Evolutionary conservation across 2,888 invertebrate species (phyloP), one percentile per base, ranked within the genome.

Genomic region (Bellardia bayeri): DNA sequence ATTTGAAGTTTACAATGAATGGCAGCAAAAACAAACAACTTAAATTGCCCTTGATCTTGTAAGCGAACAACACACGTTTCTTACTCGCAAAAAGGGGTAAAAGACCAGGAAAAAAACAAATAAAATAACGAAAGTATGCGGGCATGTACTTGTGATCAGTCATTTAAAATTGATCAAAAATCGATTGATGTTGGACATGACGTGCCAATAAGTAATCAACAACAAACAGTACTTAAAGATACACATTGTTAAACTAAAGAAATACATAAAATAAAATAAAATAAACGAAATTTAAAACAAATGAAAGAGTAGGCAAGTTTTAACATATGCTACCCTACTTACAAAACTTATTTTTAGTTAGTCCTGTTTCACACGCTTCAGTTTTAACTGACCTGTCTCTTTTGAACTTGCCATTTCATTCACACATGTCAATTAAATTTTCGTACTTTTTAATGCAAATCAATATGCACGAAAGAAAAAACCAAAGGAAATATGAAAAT

Each of bases 121-220:
- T 9, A 23, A 68, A 51, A 7, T 3, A 58, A 51, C 14, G 16
- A 23, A 79, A 5, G 56, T 71, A 37, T 33, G 42, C 68, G 54
- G 76, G 8, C 86, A 75, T 79, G 79, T 79, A 85, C 56, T 64
- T 75, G 79, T 86, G 79, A 86, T 79, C 86, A 82, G 86, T 82
- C 82, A 86, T 82, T 86, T 82, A 79, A 86, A 86, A 86, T 82
- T 82, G 82, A 78, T 74, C 82, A 56, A 79, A 61, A 82, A 68
- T 86, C 82, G 86, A 86, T 86, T 86, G 86, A 86, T 82, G 86
- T 69, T 66, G 79, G 40, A 86, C 82, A 86, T 86, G 86, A 75
- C 82, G 64, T 79, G 82, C 82, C 79, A 85, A 81, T 75, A 76
- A 81, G 80, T 64, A 54, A 81, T 85, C 85, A 85, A 75, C 79